phyloP scores from a whole-genome alignment of 1,140 invertebrate species.

The Drosophila lini region DNA sequence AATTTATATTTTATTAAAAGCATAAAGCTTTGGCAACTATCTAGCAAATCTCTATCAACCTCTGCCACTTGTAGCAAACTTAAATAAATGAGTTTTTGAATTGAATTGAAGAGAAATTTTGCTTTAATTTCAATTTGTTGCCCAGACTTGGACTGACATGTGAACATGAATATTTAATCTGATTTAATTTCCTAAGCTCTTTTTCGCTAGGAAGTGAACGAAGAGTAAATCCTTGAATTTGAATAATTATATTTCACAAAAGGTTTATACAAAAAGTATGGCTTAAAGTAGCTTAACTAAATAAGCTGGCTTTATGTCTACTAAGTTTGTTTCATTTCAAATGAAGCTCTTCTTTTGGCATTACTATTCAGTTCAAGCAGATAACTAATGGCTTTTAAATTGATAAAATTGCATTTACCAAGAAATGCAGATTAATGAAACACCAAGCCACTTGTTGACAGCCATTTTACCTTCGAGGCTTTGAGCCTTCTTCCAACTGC shows the following conservation, averaged over 20 bases:
- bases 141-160: not conserved
- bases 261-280: not conserved
- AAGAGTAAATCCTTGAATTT: not conserved
- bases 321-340: not conserved
- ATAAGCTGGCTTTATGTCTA: not conserved
- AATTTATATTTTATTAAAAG: not conserved
- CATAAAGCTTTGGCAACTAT: not conserved
- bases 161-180: not conserved
- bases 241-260: no score
- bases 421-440: slow-evolving; percentile 16
- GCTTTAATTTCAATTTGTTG: not conserved
- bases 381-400: slow-evolving; percentile 16
- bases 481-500: not conserved
- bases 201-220: not conserved
- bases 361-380: not conserved
- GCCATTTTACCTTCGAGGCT: not conserved
- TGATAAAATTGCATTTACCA: slow-evolving; percentile 19
- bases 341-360: not conserved
- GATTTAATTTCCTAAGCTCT: not conserved
- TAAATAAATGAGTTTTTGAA: not conserved
- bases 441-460: slow-evolving; percentile 57
- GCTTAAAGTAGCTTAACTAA: not conserved
- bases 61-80: not conserved
- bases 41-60: not conserved
- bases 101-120: not conserved